Evolutionary conservation across 2,888 invertebrate genomes (phyloP), one percentile per base, ranked within the genome.

Genomic region (Lymantria dispar): DNA sequence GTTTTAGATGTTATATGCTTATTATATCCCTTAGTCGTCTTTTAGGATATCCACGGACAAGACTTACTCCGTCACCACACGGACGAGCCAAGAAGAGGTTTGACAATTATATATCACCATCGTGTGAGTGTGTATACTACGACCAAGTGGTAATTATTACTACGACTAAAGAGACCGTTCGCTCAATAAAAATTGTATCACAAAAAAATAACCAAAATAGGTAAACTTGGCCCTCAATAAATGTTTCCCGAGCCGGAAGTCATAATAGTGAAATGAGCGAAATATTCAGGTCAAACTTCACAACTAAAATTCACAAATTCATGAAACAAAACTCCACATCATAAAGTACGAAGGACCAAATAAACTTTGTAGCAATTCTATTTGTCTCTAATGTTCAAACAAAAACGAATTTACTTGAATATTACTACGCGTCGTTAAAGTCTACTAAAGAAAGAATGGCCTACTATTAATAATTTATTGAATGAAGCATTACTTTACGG

Each of bases 401-500:
- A 43, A 60, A 54, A 45, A 54, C 2, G 40, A 54, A 52, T 48
- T 54, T 48, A 50, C 47, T 31, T 50, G 48, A 55, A 47, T 54
- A 52, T 52, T 50, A 39, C 31, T 45, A 38, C 33, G 47, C 37
- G 8, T 50, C 49, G 51, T 54, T 49, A 46, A 48, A 47, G 42
- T 49, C 41, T 30, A 45, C 44, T 47, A 37, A 45, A 15, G 37
- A 50, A 59, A 52, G 30, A 56, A 62, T 61, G 50, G 47, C 38
- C 48, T 48, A 56, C 53, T 58, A 50, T 15, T 52, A 47, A 59
- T 54, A 59, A 59, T 62, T 59, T 52, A 61, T 62, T 59, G 52
- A 62, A 52, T 59, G 36, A 50, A 43, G 45, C 47, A 29, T 47
- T 52, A 61, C 59, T 54, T 52, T 44, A 53, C 45, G 58, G 46